These are phyloP conservation scores for Accipiter virgatus DNA, from an alignment of 2,113 vertebrate species.

Conservation along the genomic window DNA sequence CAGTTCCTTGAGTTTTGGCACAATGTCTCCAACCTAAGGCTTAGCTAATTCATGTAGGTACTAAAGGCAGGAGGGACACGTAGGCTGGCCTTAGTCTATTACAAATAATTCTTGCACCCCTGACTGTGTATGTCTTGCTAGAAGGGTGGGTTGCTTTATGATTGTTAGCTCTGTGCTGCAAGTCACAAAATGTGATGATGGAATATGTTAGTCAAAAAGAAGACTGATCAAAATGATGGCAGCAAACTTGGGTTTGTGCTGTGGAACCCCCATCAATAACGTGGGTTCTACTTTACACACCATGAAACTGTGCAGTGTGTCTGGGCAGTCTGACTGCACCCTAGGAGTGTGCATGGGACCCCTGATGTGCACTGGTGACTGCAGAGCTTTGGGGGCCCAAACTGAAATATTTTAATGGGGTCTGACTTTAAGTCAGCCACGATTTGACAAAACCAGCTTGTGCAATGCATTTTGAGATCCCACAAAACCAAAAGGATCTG, in stretches of 20 bases:
- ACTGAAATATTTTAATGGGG: neutral
- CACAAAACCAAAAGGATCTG: neutral
- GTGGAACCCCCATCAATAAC: neutral
- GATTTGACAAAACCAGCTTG: neutral
- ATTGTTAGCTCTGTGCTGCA: neutral
- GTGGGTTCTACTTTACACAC: fast-evolving
- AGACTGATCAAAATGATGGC: fast-evolving
- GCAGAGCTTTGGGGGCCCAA: neutral
- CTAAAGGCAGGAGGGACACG: neutral
- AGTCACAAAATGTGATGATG: neutral
- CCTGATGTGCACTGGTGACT: neutral
- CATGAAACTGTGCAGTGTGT: neutral
- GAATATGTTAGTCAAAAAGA: fast-evolving
- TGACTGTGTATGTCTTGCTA: neutral
- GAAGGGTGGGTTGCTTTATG: neutral
- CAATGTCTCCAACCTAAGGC: neutral
- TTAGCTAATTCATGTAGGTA: neutral
- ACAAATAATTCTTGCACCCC: neutral
- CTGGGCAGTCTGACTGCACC: neutral
- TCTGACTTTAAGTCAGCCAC: neutral
- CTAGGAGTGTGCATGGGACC: fast-evolving
- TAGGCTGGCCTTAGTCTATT: neutral
- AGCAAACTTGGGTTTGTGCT: neutral
- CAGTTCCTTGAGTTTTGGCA: neutral
- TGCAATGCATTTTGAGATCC: neutral